Percentiles rank a stretch among this genome's conserved stretches.
Evolutionary conservation across 2,113 vertebrate species (phyloP).

Genomic region (Leptocoma aspasia): DNA sequence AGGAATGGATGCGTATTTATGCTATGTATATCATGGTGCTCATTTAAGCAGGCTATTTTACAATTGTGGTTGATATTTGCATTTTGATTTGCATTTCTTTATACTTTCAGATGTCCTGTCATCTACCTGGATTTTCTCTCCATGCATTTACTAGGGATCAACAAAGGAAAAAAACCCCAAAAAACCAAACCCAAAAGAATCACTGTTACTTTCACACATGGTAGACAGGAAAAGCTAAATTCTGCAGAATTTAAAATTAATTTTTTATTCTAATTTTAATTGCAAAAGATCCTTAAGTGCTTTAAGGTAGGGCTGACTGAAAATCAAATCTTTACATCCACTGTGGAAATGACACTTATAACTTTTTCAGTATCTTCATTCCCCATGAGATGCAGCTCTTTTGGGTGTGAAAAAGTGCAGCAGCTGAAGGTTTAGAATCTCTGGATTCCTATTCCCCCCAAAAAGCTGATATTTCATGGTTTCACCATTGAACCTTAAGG

Average conservation of each 20-base stretch:
- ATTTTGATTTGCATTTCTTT: not conserved
- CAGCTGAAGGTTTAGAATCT: not conserved
- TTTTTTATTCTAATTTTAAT: not conserved
- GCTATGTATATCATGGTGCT: not conserved
- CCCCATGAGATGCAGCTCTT: not conserved
- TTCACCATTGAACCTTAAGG: not conserved
- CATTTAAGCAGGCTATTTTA: not conserved
- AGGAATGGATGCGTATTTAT: not conserved
- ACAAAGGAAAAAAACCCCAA: not conserved
- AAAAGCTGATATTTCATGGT: not conserved
- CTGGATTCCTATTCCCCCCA: not conserved
- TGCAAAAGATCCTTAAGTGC: not conserved
- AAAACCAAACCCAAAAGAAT: not conserved
- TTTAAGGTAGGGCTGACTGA: not conserved
- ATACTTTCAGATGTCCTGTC: not conserved
- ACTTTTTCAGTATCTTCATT: not conserved
- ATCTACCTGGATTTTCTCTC: not conserved
- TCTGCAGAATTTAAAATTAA: not conserved
- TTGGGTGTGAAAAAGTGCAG: not conserved
- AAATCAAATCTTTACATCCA: not conserved
- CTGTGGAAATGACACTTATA: not conserved
- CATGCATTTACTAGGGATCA: not conserved
- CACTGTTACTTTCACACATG: not conserved
- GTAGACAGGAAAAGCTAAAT: not conserved
- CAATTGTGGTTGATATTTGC: not conserved